These are phyloP conservation scores for Megalops cyprinoides DNA, from an alignment of 2,797 vertebrate genomes.

Conservation along the genomic window DNA sequence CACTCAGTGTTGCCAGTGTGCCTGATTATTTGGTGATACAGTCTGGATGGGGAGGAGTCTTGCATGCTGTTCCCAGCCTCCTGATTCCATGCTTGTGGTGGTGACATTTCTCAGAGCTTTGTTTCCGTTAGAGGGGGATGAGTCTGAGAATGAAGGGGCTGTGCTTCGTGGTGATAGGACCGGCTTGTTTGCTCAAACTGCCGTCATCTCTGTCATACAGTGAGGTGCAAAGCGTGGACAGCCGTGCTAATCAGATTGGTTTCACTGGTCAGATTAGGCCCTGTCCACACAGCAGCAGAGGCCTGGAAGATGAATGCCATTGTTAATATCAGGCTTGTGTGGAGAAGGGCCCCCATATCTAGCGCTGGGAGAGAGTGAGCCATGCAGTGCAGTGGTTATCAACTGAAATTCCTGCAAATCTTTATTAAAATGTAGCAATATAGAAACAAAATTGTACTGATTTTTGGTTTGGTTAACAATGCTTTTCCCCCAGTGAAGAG, in stretches of 20 bases:
- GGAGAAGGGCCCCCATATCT: slow-evolving; percentile 27
- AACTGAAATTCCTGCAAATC: not conserved
- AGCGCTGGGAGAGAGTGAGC: not conserved
- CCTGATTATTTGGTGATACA: not conserved
- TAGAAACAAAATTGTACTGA: not conserved
- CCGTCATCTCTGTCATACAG: slow-evolving; percentile 26
- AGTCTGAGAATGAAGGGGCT: slow-evolving; percentile 1
- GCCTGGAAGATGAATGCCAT: slow-evolving; percentile 42
- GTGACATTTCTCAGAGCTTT: slow-evolving; percentile 37
- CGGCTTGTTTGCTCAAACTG: slow-evolving; percentile 30
- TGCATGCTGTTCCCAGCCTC: not conserved
- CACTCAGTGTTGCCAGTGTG: not conserved
- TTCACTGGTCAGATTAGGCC: slow-evolving; percentile 46
- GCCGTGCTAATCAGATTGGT: slow-evolving; percentile 49
- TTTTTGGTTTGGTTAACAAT: not conserved
- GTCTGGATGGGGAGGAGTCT: not conserved
- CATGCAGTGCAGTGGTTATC: not conserved
- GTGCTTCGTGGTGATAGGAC: slow-evolving; percentile 15
- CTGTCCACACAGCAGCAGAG: slow-evolving; percentile 42
- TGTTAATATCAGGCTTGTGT: slow-evolving; percentile 36
- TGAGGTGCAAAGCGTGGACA: slow-evolving; percentile 42
- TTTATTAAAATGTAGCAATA: not conserved
- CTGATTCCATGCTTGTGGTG: slow-evolving; percentile 23
- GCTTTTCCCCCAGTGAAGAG: not conserved
- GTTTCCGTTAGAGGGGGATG: slow-evolving; percentile 21